A percentile compares a stretch with the other conserved stretches of the same genome.
phyloP scores from a whole-genome alignment of 1,140 invertebrate species.

The Calephelis virginiensis region DNA sequence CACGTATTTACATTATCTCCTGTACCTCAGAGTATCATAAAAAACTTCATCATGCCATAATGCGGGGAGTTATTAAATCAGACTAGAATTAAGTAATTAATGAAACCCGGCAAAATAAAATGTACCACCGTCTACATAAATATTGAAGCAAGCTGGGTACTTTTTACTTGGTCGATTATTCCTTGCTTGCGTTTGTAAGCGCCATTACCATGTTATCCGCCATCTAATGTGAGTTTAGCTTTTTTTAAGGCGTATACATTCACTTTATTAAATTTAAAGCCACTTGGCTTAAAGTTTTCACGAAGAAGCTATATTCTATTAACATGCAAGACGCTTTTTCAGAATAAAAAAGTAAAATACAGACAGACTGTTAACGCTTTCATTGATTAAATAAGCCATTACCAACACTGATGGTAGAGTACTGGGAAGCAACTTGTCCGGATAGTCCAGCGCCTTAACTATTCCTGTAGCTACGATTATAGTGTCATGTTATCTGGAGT shows the following conservation, averaged over 20 bases:
- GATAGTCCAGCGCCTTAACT: too few relatives aligned
- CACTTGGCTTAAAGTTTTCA: slow-evolving; percentile 22
- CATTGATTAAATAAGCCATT: too few relatives aligned
- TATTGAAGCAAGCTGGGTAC: slow-evolving; percentile 12
- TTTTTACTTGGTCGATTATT: slow-evolving; percentile 27
- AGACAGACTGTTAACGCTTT: too few relatives aligned
- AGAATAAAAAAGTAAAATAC: background rate
- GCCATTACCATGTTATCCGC: slow-evolving; percentile 34
- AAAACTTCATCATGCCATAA: slow-evolving; percentile 20
- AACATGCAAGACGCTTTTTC: background rate
- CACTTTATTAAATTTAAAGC: slow-evolving; percentile 36
- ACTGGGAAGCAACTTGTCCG: too few relatives aligned
- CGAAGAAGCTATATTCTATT: slow-evolving; percentile 14
- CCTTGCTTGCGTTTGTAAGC: slow-evolving; percentile 32
- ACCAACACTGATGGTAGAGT: too few relatives aligned
- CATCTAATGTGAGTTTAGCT: slow-evolving; percentile 34
- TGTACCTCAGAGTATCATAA: background rate
- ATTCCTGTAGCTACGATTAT: too few relatives aligned
- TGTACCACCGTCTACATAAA: slow-evolving; percentile 16
- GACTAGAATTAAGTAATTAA: slow-evolving; percentile 43
- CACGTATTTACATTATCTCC: background rate
- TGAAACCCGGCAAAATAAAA: slow-evolving; percentile 26
- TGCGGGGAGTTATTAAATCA: slow-evolving; percentile 33
- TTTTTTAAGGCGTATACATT: slow-evolving; percentile 27
- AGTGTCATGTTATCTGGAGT: too few relatives aligned